phyloP scores from a whole-genome alignment of 1,140 invertebrate species.

The Monomorium pharaonis region DNA sequence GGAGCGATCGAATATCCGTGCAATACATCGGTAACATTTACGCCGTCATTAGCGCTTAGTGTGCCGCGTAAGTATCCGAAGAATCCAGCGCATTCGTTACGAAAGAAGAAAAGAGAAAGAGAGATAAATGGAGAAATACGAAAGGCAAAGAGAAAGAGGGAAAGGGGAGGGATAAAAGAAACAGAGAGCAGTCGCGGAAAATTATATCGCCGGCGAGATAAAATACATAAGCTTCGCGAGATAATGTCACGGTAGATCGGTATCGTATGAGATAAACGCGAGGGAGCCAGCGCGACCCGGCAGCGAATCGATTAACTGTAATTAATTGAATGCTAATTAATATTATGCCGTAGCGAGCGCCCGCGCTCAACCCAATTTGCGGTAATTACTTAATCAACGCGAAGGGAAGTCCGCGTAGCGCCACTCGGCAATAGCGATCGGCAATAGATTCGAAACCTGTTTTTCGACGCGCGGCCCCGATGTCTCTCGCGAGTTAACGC shows the following conservation, averaged over 20 bases:
- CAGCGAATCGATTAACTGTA: constrained; percentile 67
- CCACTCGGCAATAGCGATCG: constrained; percentile 45
- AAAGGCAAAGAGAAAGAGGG: background rate
- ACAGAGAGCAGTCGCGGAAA: background rate
- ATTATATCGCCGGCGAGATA: constrained; percentile 14
- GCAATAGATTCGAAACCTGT: constrained; percentile 65
- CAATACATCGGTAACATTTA: constrained; percentile 42
- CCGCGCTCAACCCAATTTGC: constrained; percentile 64
- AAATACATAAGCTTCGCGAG: background rate
- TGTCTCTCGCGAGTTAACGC: constrained; percentile 23
- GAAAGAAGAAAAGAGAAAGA: background rate
- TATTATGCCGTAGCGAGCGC: constrained; percentile 58
- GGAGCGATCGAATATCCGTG: constrained; percentile 48
- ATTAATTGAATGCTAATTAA: constrained; percentile 69
- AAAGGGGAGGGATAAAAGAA: background rate
- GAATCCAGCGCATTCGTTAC: background rate
- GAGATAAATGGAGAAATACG: background rate
- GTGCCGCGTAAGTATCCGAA: constrained; percentile 17
- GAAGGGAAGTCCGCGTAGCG: constrained; percentile 27
- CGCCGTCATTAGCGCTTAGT: constrained; percentile 33
- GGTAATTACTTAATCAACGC: constrained; percentile 70
- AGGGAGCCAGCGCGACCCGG: constrained; percentile 40
- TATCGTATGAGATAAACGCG: constrained; percentile 62
- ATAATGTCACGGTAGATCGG: constrained; percentile 61
- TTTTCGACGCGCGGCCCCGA: constrained; percentile 26